Evolutionary conservation across 2,888 invertebrate genomes (phyloP), one percentile per base, ranked within the genome.

Genomic region (Drosophila stalkeri): DNA sequence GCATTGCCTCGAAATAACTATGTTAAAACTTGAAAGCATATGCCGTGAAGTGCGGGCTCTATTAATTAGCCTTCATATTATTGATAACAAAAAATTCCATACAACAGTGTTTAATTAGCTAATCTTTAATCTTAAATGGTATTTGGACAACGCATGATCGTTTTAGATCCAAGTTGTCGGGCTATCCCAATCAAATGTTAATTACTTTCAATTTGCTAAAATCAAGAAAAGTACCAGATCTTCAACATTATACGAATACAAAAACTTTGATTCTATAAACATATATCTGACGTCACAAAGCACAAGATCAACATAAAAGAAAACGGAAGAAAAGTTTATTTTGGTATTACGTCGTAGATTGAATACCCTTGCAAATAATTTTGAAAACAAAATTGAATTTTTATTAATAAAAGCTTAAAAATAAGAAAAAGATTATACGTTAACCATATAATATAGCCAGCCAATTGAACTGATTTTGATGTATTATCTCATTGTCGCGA

Each of bases 1-100:
- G 51, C 66, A 78, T 60, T 67, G 55, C 41, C 62, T 57, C 75
- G 35, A 49, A 51, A 59, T 60, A 68, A 60, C 27, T 60, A 27
- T 54, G 59, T 67, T 46, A 75, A 76, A 41, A 35, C 20, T 33
- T 41, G n/a, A 59, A 43, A 51, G 43, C 37, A 41, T 12, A 39
- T 41, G 31, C 11, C 23, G 18, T 37, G 3, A 59, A 27, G 46
- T 75, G 65, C 62, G 76, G 75, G 75, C 18, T 39, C 60, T 47
- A 75, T 74, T 47, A 59, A 74, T 67, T 39, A 31, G 14, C 11
- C 5, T 20, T 23, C 54, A 16, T 41, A 47, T 11, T 18, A 51
- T 57, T 33, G 31, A 54, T 31, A 27, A 46, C n/a, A 23, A n/a
- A 18, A 49, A 18, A 33, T 49, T 39, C 20, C 20, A 49, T 43